These are phyloP conservation scores for Microctenopoma lineatum DNA, from an alignment of 2,797 vertebrate genomes.

Conservation along the genomic window DNA sequence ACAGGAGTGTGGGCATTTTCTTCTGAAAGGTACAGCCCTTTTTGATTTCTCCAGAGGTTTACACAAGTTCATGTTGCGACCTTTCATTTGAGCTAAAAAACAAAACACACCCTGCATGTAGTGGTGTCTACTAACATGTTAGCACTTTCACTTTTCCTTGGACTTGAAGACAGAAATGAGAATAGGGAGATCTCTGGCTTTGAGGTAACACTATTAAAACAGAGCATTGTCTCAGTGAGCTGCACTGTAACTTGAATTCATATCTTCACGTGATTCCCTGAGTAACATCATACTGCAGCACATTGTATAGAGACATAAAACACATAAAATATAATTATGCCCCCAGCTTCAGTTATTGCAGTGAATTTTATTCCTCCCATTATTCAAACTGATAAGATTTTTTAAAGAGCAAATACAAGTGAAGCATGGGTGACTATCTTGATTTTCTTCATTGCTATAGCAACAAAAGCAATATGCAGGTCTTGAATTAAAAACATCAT, in stretches of 20 bases:
- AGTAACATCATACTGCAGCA: slow-evolving; percentile 59
- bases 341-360: slow-evolving; percentile 62
- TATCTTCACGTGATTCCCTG: slow-evolving; percentile 51
- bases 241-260: slow-evolving; percentile 47
- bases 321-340: slow-evolving; percentile 70
- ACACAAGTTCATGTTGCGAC: slow-evolving; percentile 70
- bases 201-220: slow-evolving; percentile 38
- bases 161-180: slow-evolving; percentile 17
- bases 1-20: slow-evolving; percentile 73
- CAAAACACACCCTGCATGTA: slow-evolving; percentile 31
- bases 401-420: slow-evolving; percentile 51
- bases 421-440: slow-evolving; percentile 58
- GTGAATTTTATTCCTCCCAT: slow-evolving; percentile 69
- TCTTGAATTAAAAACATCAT: slow-evolving; percentile 75
- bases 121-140: slow-evolving; percentile 27
- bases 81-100: slow-evolving; percentile 69
- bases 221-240: slow-evolving; percentile 32
- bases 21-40: slow-evolving; percentile 74
- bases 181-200: slow-evolving; percentile 28
- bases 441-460: slow-evolving; percentile 62
- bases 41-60: slow-evolving; percentile 84
- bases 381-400: slow-evolving; percentile 69
- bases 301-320: slow-evolving; percentile 60
- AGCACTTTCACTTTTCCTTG: slow-evolving; percentile 22
- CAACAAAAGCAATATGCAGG: slow-evolving; percentile 65